A percentile compares a stretch with the other conserved stretches of the same genome.
Evolutionary conservation across 1,140 invertebrate species (phyloP).

Genomic region (Amyelois transitella): DNA sequence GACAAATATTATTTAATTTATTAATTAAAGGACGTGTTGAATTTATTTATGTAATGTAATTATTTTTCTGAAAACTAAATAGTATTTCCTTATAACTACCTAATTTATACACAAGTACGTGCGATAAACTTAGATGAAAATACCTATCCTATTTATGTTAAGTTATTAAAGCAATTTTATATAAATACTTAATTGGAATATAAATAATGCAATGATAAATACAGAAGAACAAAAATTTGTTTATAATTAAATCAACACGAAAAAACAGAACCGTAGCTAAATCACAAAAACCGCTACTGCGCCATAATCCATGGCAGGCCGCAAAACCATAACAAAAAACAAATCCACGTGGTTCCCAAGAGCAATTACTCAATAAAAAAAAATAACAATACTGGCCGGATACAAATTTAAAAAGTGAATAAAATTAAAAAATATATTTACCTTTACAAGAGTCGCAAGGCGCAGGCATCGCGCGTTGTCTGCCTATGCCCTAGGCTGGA

Average conservation of each 20-base stretch:
- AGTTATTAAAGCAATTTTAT: too few relatives aligned
- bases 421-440: constrained; percentile 20
- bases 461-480: constrained; percentile 43
- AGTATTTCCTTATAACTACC: too few relatives aligned
- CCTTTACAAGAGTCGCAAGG: constrained; percentile 64
- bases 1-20: too few relatives aligned
- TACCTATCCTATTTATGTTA: too few relatives aligned
- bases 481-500: constrained; percentile 31
- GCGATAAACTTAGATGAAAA: too few relatives aligned
- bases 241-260: not conserved
- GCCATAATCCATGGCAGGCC: not conserved
- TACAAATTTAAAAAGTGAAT: not conserved
- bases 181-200: too few relatives aligned
- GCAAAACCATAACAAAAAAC: constrained; percentile 19
- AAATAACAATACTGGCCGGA: not conserved
- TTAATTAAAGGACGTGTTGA: too few relatives aligned
- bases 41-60: too few relatives aligned
- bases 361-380: not conserved
- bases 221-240: not conserved
- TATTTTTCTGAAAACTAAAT: too few relatives aligned
- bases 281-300: constrained; percentile 1
- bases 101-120: too few relatives aligned
- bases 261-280: not conserved
- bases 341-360: constrained; percentile 3
- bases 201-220: too few relatives aligned